These are phyloP conservation scores for Poecile atricapillus DNA, from an alignment of 2,113 vertebrate species.

Conservation along the genomic window DNA sequence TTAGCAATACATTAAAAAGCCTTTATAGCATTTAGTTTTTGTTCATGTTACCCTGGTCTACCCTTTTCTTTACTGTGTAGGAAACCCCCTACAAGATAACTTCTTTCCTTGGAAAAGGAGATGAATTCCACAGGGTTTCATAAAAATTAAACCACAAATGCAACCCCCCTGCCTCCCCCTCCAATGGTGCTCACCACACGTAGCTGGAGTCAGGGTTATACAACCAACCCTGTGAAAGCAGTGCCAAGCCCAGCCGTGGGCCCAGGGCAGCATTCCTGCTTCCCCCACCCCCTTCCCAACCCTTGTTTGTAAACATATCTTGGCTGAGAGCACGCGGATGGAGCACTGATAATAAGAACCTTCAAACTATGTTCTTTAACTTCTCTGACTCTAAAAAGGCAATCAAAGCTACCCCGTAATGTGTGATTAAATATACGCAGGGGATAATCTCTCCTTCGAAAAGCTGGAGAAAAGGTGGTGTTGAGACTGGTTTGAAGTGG, in stretches of 20 bases:
- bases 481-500: slow-evolving; percentile 74
- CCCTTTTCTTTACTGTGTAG: neutral
- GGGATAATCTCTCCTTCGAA: slow-evolving; percentile 61
- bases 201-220: neutral
- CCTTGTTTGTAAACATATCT: slow-evolving; percentile 44
- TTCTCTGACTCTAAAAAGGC: slow-evolving; percentile 62
- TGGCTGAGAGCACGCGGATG: neutral
- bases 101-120: neutral
- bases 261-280: neutral
- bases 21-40: neutral
- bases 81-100: neutral
- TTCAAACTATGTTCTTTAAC: slow-evolving; percentile 36
- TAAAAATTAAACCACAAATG: neutral
- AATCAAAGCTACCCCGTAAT: slow-evolving; percentile 56
- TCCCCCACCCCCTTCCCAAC: neutral
- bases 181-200: neutral
- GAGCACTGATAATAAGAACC: neutral
- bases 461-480: slow-evolving; percentile 71
- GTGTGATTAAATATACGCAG: slow-evolving; percentile 68
- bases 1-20: slow-evolving; percentile 14
- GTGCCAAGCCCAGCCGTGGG: neutral
- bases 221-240: neutral
- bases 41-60: neutral
- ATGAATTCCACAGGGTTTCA: slow-evolving; percentile 5
- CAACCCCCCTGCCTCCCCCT: neutral